phyloP scores from a whole-genome alignment of 2,888 invertebrate genomes.

The Eupeodes latifasciatus region DNA sequence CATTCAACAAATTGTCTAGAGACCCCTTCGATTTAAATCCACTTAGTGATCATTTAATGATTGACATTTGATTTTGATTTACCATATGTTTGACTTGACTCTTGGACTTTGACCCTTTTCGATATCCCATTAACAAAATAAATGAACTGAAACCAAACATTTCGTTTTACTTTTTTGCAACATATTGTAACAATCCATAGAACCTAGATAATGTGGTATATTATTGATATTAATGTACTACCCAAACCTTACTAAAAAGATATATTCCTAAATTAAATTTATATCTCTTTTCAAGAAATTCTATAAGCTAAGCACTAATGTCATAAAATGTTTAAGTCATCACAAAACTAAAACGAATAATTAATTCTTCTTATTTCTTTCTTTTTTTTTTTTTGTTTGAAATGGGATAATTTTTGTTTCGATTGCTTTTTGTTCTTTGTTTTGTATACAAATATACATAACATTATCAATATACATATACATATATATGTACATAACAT shows the following conservation, averaged over 20 bases:
- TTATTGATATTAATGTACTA: too few relatives aligned
- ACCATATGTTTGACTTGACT: not conserved
- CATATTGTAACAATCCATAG: not conserved
- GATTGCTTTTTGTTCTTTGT: not conserved
- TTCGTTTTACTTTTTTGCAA: not conserved
- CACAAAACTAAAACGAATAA: constrained; percentile 4
- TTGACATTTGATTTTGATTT: not conserved
- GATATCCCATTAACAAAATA: constrained; percentile 1
- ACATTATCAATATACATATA: not conserved
- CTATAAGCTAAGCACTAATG: not conserved
- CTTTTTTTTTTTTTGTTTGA: not conserved
- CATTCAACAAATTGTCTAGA: too few relatives aligned
- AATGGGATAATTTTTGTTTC: not conserved
- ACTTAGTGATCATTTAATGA: not conserved
- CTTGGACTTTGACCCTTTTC: not conserved
- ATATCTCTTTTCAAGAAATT: constrained; percentile 9
- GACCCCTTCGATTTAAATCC: not conserved
- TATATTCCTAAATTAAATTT: not conserved
- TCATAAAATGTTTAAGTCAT: constrained; percentile 36
- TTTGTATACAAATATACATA: not conserved
- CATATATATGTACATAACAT: too few relatives aligned
- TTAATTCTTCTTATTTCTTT: constrained; percentile 1
- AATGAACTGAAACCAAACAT: not conserved
- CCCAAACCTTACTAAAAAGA: not conserved
- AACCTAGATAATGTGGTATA: not conserved